Conservation (phyloP, 2,888 invertebrate species). For the Troides aeacus region DNA sequence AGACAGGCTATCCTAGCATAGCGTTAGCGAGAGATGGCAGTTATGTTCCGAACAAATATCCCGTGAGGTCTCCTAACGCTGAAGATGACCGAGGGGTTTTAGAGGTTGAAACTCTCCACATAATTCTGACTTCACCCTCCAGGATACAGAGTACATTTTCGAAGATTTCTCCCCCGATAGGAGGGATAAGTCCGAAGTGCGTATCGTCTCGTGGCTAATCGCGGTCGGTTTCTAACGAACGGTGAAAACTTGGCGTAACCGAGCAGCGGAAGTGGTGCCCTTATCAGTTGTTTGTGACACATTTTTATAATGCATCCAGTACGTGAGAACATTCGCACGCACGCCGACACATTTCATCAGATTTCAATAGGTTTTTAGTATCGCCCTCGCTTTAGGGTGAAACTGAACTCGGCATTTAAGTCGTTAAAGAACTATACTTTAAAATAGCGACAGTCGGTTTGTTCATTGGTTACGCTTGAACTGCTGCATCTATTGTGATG, state of each 20-base stretch:
- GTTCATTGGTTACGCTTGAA: no score
- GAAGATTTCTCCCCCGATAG: background rate
- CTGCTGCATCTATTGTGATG: no score
- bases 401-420: background rate
- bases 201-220: conserved; percentile 39
- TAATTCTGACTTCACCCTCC: no score
- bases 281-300: conserved; percentile 69
- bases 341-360: background rate
- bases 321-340: conserved; percentile 58
- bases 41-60: no score
- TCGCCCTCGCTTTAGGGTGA: background rate
- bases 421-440: no score
- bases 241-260: conserved; percentile 56
- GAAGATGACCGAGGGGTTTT: no score
- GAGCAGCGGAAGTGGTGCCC: conserved; percentile 64
- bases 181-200: conserved; percentile 34
- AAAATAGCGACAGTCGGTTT: no score
- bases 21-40: no score
- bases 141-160: no score
- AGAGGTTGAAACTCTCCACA: no score
- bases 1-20: no score
- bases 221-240: conserved; percentile 36
- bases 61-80: no score
- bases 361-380: background rate
- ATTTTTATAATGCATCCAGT: conserved; percentile 43